A percentile compares a stretch with the other conserved stretches of the same genome.
phyloP scores from a whole-genome alignment of 2,888 invertebrate genomes.

The Hyposoter didymator region DNA sequence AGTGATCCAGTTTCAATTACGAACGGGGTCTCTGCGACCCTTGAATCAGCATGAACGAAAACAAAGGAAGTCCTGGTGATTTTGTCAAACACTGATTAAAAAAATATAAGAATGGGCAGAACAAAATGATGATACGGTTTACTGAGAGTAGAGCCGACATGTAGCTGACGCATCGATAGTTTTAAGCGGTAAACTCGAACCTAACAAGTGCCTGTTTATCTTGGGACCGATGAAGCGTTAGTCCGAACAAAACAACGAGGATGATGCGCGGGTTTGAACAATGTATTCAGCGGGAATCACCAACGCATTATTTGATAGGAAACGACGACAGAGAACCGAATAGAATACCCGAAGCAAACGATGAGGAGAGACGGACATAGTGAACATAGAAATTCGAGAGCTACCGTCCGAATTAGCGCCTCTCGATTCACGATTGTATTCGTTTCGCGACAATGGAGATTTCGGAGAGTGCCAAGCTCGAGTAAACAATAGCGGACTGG shows the following conservation, averaged over 20 bases:
- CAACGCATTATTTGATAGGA: neutral
- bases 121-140: neutral
- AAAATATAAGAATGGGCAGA: neutral
- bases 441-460: slow-evolving; percentile 76
- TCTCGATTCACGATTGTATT: slow-evolving; percentile 72
- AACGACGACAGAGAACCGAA: neutral
- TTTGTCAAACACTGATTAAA: neutral
- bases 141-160: neutral
- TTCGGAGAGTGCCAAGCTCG: slow-evolving; percentile 75
- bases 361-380: neutral
- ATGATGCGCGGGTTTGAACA: slow-evolving; percentile 22
- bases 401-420: slow-evolving; percentile 34
- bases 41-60: neutral
- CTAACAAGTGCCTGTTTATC: slow-evolving; percentile 7
- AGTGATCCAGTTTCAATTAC: neutral
- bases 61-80: neutral
- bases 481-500: slow-evolving; percentile 74
- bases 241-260: neutral
- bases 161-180: neutral
- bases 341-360: neutral
- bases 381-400: slow-evolving; percentile 46
- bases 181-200: slow-evolving; percentile 12
- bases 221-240: slow-evolving; percentile 3
- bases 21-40: neutral
- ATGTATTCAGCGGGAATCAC: slow-evolving; percentile 10